A percentile compares a stretch with the other conserved stretches of the same genome.
Evolutionary conservation across 2,113 vertebrate genomes (phyloP).

Genomic region (Benitochromis conjunctus): DNA sequence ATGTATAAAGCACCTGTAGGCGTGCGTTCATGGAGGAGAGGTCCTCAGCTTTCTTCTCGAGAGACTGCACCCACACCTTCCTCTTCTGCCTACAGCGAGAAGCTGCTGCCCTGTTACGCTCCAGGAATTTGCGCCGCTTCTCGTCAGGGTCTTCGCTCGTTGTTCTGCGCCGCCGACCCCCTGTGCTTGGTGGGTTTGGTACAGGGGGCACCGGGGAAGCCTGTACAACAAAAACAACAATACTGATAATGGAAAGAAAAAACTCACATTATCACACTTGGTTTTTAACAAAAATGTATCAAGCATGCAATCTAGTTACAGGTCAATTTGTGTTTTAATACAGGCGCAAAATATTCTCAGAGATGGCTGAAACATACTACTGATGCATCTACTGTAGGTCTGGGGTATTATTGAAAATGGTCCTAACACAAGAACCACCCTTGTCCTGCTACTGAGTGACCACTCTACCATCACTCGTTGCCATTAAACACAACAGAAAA

Average conservation of each 20-base stretch:
- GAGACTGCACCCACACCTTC: slow-evolving; percentile 96
- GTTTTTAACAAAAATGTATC: too few relatives aligned
- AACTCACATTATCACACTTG: too few relatives aligned
- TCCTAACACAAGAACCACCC: too few relatives aligned
- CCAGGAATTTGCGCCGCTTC: slow-evolving; percentile 95
- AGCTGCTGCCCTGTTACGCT: slow-evolving; percentile 92
- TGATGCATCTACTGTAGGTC: not conserved
- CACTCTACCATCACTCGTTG: too few relatives aligned
- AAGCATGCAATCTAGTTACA: not conserved
- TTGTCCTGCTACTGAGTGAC: too few relatives aligned
- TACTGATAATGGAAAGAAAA: not conserved
- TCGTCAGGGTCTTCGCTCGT: slow-evolving; percentile 96
- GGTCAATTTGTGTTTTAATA: not conserved
- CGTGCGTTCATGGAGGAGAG: slow-evolving; percentile 88
- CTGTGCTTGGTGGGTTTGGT: slow-evolving; percentile 87
- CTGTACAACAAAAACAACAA: slow-evolving; percentile 56
- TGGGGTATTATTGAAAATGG: too few relatives aligned
- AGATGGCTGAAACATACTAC: not conserved
- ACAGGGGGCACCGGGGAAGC: slow-evolving; percentile 86
- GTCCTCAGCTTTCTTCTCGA: slow-evolving; percentile 96
- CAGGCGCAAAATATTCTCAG: not conserved
- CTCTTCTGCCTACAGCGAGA: slow-evolving; percentile 96
- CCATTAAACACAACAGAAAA: too few relatives aligned
- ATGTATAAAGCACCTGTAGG: slow-evolving; percentile 80
- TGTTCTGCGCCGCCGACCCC: slow-evolving; percentile 90